These are phyloP conservation scores for Tarsius wallacei DNA, from an alignment of 2,797 vertebrate genomes.

Conservation along the genomic window DNA sequence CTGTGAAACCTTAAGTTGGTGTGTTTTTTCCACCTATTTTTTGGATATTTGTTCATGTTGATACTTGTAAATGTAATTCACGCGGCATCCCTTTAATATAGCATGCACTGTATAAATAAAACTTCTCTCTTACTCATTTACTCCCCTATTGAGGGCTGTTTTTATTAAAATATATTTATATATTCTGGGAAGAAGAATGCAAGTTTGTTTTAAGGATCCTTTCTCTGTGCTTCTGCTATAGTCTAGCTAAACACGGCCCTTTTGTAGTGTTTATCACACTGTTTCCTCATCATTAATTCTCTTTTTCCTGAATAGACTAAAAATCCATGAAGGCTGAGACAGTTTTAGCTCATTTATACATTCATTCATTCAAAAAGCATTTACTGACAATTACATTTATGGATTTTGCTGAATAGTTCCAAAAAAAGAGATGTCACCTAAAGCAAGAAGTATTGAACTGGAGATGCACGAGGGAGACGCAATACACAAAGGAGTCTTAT, in stretches of 20 bases:
- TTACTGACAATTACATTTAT: neutral
- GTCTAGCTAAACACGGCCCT: neutral
- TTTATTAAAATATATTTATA: slow-evolving; percentile 1
- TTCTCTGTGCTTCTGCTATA: neutral
- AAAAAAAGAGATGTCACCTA: neutral
- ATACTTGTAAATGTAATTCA: neutral
- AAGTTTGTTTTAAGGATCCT: neutral
- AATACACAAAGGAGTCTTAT: neutral
- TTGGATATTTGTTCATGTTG: neutral
- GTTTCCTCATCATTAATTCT: neutral
- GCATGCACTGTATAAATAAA: neutral
- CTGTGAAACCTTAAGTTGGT: neutral
- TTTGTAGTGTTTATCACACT: neutral
- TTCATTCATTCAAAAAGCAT: neutral
- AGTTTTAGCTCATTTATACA: neutral
- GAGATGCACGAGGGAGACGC: neutral
- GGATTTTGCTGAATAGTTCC: neutral
- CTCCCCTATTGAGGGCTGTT: neutral
- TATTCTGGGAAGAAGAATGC: neutral
- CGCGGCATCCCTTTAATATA: neutral
- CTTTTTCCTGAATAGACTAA: neutral
- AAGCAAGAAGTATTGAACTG: neutral
- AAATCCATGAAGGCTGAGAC: neutral
- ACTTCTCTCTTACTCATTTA: neutral
- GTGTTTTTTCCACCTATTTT: slow-evolving; percentile 4